Evolutionary conservation across 2,888 invertebrate genomes (phyloP).

Genomic region (Hirudinaria manillensis): DNA sequence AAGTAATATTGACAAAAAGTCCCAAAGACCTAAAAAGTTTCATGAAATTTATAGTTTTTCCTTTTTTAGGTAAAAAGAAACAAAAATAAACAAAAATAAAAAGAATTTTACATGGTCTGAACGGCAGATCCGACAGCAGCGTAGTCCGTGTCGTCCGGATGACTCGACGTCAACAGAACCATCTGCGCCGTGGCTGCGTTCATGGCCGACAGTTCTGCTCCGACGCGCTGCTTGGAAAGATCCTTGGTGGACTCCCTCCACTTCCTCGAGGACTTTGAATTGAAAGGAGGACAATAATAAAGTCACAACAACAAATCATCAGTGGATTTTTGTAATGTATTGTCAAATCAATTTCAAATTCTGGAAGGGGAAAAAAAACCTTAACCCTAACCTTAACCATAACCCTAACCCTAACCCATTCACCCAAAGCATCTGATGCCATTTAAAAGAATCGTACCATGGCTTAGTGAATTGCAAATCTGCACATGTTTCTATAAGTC

Average conservation of each 20-base stretch:
- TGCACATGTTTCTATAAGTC: too few species aligned
- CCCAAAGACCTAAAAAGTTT: too few species aligned
- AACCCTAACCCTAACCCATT: constrained; percentile 56
- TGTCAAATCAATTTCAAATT: neutral
- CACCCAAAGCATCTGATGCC: too few species aligned
- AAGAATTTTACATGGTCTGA: constrained; percentile 68
- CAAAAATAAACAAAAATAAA: neutral
- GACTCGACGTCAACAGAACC: constrained; percentile 76
- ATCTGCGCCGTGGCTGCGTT: constrained; percentile 98
- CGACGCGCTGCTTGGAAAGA: constrained; percentile 71
- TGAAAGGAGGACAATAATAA: neutral
- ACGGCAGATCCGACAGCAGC: constrained; percentile 93
- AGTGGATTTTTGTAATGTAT: neutral
- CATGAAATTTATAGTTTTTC: too few species aligned
- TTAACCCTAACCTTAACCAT: constrained; percentile 61
- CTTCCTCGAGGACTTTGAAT: constrained; percentile 31
- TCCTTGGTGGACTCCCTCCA: constrained; percentile 31
- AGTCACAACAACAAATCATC: too few species aligned
- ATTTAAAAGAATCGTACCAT: too few species aligned
- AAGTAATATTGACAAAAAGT: too few species aligned
- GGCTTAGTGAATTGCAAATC: too few species aligned
- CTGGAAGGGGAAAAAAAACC: constrained; percentile 62
- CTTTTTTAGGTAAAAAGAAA: neutral
- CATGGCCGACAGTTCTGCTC: constrained; percentile 95
- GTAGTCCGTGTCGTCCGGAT: constrained; percentile 77